Percentiles rank a stretch among this genome's conserved stretches.
Evolutionary conservation across 1,140 invertebrate genomes (phyloP).

Genomic region (Drosophila seguyi): DNA sequence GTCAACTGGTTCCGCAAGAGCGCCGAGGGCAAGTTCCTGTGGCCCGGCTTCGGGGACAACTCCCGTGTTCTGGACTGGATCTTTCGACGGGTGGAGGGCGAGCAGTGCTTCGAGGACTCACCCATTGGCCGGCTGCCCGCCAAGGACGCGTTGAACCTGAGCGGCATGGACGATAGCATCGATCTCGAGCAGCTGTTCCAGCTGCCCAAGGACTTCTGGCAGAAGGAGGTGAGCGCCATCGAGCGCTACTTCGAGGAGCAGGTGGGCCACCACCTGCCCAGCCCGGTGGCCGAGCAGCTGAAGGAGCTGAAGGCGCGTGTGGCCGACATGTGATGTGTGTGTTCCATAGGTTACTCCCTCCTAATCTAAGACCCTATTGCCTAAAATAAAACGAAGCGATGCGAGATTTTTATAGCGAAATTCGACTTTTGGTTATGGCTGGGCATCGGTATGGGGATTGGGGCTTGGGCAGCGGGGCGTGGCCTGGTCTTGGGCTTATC

Average conservation of each 20-base stretch:
- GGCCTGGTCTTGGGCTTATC: constrained; percentile 50
- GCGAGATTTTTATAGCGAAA: constrained; percentile 45
- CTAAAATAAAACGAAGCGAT: constrained; percentile 59
- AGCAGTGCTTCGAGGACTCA: constrained; percentile 89
- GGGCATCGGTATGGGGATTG: not conserved
- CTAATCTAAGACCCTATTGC: constrained; percentile 74
- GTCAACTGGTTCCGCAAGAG: constrained; percentile 97
- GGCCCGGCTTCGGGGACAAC: constrained; percentile 98
- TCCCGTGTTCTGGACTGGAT: constrained; percentile 96
- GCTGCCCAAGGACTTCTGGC: constrained; percentile 96
- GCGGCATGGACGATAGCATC: constrained; percentile 89
- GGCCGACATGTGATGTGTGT: constrained; percentile 79
- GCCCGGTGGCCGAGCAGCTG: constrained; percentile 91
- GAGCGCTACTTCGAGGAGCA: constrained; percentile 96
- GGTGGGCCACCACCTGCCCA: constrained; percentile 94
- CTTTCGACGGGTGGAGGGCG: constrained; percentile 90
- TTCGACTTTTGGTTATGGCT: constrained; percentile 14
- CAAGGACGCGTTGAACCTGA: constrained; percentile 88
- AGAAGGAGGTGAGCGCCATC: constrained; percentile 93
- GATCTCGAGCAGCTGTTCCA: constrained; percentile 92
- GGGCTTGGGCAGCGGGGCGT: constrained; percentile 30
- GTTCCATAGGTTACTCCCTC: constrained; percentile 71
- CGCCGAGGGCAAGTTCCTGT: constrained; percentile 91
- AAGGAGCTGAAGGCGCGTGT: constrained; percentile 90
- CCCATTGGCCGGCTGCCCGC: constrained; percentile 92